Base-by-base conservation (phyloP, 1,140 invertebrate genomes). In the Hyles euphorbiae region DNA sequence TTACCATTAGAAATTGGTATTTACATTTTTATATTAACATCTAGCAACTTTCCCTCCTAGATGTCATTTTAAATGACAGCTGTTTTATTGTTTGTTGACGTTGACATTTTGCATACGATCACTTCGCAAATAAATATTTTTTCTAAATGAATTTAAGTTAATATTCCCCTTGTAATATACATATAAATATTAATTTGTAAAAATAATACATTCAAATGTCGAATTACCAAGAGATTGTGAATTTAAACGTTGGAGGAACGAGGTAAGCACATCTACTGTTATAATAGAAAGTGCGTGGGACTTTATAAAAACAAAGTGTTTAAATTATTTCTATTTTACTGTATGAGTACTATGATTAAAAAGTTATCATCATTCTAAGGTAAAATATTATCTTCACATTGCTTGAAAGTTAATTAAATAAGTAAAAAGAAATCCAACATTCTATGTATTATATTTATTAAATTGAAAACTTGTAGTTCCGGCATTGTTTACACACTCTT, bases 201-300 rank as follows among this genome's bases (percentile, higher is more conserved):
- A 56, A 67, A 70, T n/a, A 54, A 54, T 5, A 43, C 8, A 51
- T 36, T 33, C 40, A 53, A 60, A 88, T 88, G 85, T 77, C 85
- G 57, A 87, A 87, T 60, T 87, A 87, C 68, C 85, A 88, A 73
- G 85, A 88, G 78, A 88, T 88, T 53, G 85, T 88, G 33, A 87
- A 84, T 64, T 78, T 88, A 68, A 88, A 88, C 57, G 65, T 87
- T 32, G 83, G 83, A 49, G 83, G 85, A 34, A 86, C 81, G 51
- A 81, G 72, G 85, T 87, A 80, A 67, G 62, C 60, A 48, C 9
- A 34, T 50, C 36, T 40, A 40, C 6, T 7, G 44, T 34, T 56
- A 3, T 8, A 33, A 47, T 52, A 54, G 52, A 57, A 65, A 68
- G 40, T 60, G 34, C 36, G 32, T 44, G 22, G 32, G 50, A 33